phyloP scores from a whole-genome alignment of 2,888 invertebrate genomes.

The Blastobasis lacticolella region DNA sequence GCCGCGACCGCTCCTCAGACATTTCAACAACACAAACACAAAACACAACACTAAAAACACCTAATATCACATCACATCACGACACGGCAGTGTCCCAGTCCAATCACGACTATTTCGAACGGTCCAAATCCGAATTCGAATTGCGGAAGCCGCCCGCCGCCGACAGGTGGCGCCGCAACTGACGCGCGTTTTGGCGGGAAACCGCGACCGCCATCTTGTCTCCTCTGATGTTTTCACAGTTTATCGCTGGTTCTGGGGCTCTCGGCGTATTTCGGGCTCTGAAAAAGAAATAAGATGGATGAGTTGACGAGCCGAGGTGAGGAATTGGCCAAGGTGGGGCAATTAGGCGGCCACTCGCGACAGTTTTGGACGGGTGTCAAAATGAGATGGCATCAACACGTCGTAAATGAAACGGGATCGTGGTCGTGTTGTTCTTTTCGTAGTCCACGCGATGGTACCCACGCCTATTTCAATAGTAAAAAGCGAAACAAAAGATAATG shows the following conservation, averaged over 20 bases:
- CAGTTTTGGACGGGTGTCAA: constrained; percentile 40
- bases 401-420: constrained; percentile 1
- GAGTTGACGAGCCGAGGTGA: constrained; percentile 41
- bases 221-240: constrained; percentile 55
- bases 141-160: constrained; percentile 37
- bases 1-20: constrained; percentile 80
- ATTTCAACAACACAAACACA: constrained; percentile 50
- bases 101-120: constrained; percentile 58
- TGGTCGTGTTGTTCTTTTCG: no score
- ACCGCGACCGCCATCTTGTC: constrained; percentile 53
- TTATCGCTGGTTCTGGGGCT: constrained; percentile 40
- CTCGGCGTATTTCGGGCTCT: constrained; percentile 52
- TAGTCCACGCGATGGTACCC: no score
- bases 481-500: no score
- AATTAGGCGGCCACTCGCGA: constrained; percentile 34
- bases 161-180: constrained; percentile 48
- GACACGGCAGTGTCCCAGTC: constrained; percentile 48
- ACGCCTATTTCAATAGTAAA: no score
- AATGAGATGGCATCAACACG: constrained; percentile 34
- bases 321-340: constrained; percentile 49
- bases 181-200: constrained; percentile 55
- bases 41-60: constrained; percentile 46
- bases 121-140: constrained; percentile 46
- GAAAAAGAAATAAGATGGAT: constrained; percentile 57
- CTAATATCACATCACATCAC: constrained; percentile 56